Percentiles rank a stretch among this genome's conserved stretches.
Conservation (phyloP, 2,113 vertebrate genomes). For the Callochromis pleurospilus region DNA sequence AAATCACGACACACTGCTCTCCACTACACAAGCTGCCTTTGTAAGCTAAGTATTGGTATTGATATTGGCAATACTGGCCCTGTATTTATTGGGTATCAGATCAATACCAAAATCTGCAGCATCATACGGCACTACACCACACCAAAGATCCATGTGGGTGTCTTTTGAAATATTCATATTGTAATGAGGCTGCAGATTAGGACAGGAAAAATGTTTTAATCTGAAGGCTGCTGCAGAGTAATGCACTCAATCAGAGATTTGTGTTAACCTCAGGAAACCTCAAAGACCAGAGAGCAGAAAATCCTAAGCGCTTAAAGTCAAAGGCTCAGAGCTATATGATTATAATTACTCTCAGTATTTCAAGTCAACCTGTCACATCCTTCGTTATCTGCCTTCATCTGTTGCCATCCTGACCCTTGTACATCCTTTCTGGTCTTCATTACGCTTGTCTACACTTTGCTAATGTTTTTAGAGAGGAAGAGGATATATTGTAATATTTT, state of each 20-base stretch:
- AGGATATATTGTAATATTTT: not conserved
- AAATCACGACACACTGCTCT: not conserved
- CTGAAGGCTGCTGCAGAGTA: not conserved
- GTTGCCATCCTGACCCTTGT: not conserved
- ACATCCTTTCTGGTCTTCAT: not conserved
- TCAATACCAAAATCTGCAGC: not conserved
- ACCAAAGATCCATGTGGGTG: not conserved
- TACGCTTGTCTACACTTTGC: not conserved
- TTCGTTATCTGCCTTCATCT: not conserved
- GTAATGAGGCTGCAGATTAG: conserved; percentile 33
- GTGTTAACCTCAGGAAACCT: conserved; percentile 21
- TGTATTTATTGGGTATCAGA: not conserved
- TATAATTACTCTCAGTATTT: not conserved
- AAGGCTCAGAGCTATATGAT: not conserved
- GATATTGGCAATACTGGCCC: not conserved
- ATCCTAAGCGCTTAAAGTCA: not conserved
- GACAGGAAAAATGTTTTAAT: not conserved
- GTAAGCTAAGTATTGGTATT: not conserved
- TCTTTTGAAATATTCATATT: conserved; percentile 31
- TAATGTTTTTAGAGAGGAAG: not conserved
- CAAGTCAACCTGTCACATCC: not conserved
- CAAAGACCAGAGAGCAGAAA: not conserved
- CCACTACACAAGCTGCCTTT: not conserved
- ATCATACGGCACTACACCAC: not conserved
- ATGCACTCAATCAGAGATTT: conserved; percentile 8